phyloP scores from a whole-genome alignment of 2,797 vertebrate species.

The Pteronotus mesoamericanus region DNA sequence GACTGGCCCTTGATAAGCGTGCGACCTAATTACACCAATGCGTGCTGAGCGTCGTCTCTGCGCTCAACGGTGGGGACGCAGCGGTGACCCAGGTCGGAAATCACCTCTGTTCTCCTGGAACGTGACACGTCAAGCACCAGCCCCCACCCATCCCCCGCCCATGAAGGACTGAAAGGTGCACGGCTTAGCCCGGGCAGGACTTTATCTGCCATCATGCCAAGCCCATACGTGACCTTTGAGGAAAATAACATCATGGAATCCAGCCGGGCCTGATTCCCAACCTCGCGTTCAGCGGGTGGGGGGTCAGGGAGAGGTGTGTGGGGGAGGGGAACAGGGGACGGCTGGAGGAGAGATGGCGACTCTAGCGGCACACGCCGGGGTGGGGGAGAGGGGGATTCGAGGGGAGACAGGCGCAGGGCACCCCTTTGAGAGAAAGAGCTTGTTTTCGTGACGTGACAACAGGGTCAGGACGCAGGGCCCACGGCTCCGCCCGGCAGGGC shows the following conservation, averaged over 20 bases:
- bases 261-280: neutral
- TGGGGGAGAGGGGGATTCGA: neutral
- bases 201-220: neutral
- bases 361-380: neutral
- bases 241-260: fast-evolving
- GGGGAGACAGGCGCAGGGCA: neutral
- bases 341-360: fast-evolving
- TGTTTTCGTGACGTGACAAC: too few species aligned
- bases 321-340: neutral
- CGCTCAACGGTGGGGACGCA: neutral
- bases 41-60: neutral
- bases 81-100: neutral
- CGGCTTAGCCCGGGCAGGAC: neutral
- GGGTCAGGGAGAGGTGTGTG: neutral
- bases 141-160: fast-evolving
- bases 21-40: neutral
- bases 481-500: fast-evolving
- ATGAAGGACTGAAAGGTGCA: fast-evolving
- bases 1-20: neutral
- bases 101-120: neutral
- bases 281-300: neutral
- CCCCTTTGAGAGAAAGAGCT: neutral
- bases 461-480: fast-evolving
- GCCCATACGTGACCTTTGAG: neutral
- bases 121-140: fast-evolving